A percentile compares a stretch with the other conserved stretches of the same genome.
Conservation (phyloP, 2,888 invertebrate genomes). For the Drosophila kanekoi region DNA sequence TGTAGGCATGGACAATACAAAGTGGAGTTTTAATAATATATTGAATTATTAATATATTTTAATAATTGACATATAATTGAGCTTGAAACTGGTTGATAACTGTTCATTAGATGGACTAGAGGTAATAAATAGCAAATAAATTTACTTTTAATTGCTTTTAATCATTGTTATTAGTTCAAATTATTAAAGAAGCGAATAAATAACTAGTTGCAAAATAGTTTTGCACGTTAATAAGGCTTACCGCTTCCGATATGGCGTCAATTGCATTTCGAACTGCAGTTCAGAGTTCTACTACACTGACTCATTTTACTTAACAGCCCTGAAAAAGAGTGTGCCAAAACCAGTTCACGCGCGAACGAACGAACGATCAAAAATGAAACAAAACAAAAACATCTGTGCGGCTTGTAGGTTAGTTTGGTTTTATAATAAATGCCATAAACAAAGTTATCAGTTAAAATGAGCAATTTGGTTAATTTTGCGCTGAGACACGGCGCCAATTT, state of each 20-base stretch:
- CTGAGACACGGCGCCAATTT: slow-evolving; percentile 49
- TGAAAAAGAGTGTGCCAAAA: slow-evolving; percentile 3
- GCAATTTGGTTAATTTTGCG: slow-evolving; percentile 70
- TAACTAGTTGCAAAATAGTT: not conserved
- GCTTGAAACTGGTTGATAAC: too few relatives aligned
- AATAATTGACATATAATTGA: too few relatives aligned
- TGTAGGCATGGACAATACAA: too few relatives aligned
- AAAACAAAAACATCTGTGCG: slow-evolving; percentile 72
- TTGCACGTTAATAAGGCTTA: not conserved
- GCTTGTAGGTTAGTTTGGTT: slow-evolving; percentile 65
- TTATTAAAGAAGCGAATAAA: not conserved
- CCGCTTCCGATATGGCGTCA: not conserved
- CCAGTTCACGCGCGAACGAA: slow-evolving; percentile 34
- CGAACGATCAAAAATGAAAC: slow-evolving; percentile 36
- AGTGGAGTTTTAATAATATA: too few relatives aligned
- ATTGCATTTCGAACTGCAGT: not conserved
- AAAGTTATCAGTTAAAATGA: slow-evolving; percentile 67
- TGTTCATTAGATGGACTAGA: too few relatives aligned
- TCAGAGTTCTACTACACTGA: not conserved
- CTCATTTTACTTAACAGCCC: slow-evolving; percentile 28
- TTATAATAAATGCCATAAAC: slow-evolving; percentile 66
- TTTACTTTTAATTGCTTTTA: too few relatives aligned
- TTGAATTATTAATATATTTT: too few relatives aligned
- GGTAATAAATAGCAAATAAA: too few relatives aligned
- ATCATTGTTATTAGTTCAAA: too few relatives aligned